A percentile compares a stretch with the other conserved stretches of the same genome.
Conservation (phyloP, 2,113 vertebrate species). For the Microcebus griseorufus region DNA sequence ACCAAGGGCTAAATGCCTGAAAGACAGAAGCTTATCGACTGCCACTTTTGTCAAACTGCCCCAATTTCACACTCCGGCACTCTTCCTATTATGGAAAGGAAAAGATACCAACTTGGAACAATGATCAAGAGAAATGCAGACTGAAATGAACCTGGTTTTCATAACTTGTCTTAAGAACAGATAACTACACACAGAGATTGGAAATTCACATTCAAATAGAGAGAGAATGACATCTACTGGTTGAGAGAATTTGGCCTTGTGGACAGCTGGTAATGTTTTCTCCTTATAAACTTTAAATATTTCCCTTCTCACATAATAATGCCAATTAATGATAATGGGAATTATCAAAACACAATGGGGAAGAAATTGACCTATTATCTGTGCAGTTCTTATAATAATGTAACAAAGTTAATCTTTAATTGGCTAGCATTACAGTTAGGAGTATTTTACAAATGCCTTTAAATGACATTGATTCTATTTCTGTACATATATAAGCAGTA, state of each 20-base stretch:
- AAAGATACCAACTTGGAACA: constrained; percentile 69
- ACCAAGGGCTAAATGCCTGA: constrained; percentile 44
- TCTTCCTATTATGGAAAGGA: constrained; percentile 61
- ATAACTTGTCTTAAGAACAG: constrained; percentile 66
- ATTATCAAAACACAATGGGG: constrained; percentile 12
- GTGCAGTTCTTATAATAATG: constrained; percentile 31
- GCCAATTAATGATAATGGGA: background rate
- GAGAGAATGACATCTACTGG: constrained; percentile 86
- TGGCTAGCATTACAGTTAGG: background rate
- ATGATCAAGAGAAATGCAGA: constrained; percentile 76
- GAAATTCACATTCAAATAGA: constrained; percentile 74
- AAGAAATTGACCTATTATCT: background rate
- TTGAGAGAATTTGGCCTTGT: constrained; percentile 53
- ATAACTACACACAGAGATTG: constrained; percentile 54
- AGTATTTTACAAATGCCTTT: constrained; percentile 14
- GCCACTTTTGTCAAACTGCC: constrained; percentile 67
- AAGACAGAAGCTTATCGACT: constrained; percentile 72
- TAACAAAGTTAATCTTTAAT: constrained; percentile 47
- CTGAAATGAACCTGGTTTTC: constrained; percentile 59
- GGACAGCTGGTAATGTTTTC: constrained; percentile 8
- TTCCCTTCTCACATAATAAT: constrained; percentile 10
- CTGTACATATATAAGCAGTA: background rate
- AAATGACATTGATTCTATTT: constrained; percentile 47
- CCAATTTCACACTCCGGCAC: constrained; percentile 75
- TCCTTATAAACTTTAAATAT: constrained; percentile 51